Base-by-base conservation (phyloP, 53 echinoderm and acorn worm species). In the Arbacia lixula region DNA sequence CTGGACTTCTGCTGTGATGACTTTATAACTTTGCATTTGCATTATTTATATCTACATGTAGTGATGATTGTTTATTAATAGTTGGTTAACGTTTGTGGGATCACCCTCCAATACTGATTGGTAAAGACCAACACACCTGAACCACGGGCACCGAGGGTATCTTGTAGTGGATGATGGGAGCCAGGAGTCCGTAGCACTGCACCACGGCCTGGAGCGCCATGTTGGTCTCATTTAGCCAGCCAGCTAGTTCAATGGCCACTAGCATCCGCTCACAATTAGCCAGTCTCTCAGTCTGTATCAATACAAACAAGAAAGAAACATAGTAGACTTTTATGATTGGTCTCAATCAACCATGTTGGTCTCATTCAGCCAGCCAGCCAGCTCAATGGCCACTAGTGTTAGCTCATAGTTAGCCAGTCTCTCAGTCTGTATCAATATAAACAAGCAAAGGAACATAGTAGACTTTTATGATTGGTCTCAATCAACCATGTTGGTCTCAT, bases 321-420 rank as follows among this genome's bases (percentile, higher is more conserved):
- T 4, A 1, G 19, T 1, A 31, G 30, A 2, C 1, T 26, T 19
- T 26, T 2, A 12, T 9, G 30, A 1, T 3, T 19, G 4, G 32
- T 29, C n/a, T n/a, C n/a, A n/a, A n/a, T n/a, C n/a, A 28, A 94
- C 97, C 61, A 97, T 75, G 86, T 92, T 97, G 29, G 94, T 91
- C 50, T 94, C 97, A 84, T 97, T 97, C 86, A 97, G 52, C 97
- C 97, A 97, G 31, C 97, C 97, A 33, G 97, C 97, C 68, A 97
- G 53, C 89, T 97, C 97, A 71, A 97, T 85, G 46, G 97, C 97
- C 5, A 97, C 97, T 67, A 97, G 53, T 94, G 94, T 97, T 1
- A 92, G 88, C 76, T 97, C 97, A 71, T 91, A 97, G 72, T 97
- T 91, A 20, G 81, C 85, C 29, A 93, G 55, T 4, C 95, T 79